Evolutionary conservation across 2,888 invertebrate genomes (phyloP).

Genomic region (Achlya flavicornis): DNA sequence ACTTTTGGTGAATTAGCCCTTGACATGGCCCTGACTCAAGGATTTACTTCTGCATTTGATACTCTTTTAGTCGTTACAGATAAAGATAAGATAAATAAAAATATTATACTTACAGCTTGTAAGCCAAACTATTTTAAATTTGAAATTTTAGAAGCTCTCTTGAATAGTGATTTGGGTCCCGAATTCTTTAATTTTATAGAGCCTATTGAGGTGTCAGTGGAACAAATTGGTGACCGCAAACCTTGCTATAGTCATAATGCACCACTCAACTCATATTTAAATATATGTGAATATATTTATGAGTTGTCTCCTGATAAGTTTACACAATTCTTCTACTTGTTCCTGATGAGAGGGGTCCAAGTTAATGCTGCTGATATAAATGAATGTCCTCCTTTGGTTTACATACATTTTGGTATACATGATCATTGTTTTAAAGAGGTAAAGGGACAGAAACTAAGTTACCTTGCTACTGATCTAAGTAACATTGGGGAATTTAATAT

Average conservation of each 20-base stretch:
- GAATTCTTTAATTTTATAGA: conserved; percentile 69
- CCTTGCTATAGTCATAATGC: conserved; percentile 62
- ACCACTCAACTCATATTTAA: conserved; percentile 69
- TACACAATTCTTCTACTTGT: conserved; percentile 65
- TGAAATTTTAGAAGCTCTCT: conserved; percentile 65
- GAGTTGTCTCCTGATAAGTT: conserved; percentile 62
- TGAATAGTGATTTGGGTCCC: conserved; percentile 67
- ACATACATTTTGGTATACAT: conserved; percentile 66
- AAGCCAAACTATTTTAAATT: conserved; percentile 74
- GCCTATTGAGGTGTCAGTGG: conserved; percentile 53
- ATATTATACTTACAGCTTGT: conserved; percentile 67
- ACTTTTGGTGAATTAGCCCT: conserved; percentile 59
- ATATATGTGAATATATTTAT: conserved; percentile 75
- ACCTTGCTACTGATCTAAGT: background rate
- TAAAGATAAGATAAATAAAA: conserved; percentile 52
- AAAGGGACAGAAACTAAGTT: conserved; percentile 23
- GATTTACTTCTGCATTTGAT: conserved; percentile 58
- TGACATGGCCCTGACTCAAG: conserved; percentile 63
- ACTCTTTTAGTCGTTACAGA: conserved; percentile 60
- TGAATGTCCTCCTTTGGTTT: conserved; percentile 77
- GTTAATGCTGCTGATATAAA: conserved; percentile 64
- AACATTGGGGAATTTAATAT: background rate
- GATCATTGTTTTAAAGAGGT: conserved; percentile 65
- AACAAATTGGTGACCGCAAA: conserved; percentile 51
- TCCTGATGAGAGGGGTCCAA: conserved; percentile 67